These are phyloP conservation scores for Linurgus olivaceus DNA, from an alignment of 2,797 vertebrate genomes.

Conservation along the genomic window DNA sequence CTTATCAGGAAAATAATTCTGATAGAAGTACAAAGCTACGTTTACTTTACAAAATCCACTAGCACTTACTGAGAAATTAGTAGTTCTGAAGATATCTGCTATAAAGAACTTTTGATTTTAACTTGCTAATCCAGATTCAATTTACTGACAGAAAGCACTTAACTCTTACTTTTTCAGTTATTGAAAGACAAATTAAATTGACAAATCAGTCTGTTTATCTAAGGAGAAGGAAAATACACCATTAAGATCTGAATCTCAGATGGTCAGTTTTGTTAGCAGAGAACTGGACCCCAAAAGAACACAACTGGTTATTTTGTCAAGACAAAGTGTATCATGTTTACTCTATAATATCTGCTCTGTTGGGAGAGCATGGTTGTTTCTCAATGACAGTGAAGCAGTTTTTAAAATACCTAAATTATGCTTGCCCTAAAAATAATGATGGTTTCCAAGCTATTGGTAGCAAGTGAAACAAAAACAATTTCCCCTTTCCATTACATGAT, in stretches of 20 bases:
- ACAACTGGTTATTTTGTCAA: neutral
- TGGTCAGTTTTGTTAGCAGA: rapidly evolving
- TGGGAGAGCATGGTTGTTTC: neutral
- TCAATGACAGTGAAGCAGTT: neutral
- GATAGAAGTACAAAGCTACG: neutral
- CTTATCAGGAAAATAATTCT: neutral
- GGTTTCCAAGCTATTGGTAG: neutral
- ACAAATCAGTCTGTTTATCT: neutral
- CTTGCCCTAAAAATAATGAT: neutral
- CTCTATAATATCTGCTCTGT: neutral
- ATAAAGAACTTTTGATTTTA: neutral
- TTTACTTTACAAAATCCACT: neutral
- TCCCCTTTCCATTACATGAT: neutral
- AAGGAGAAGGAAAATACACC: neutral
- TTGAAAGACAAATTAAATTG: neutral
- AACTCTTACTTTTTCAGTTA: neutral
- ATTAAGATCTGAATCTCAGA: neutral
- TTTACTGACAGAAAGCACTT: neutral
- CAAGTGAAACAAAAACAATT: neutral
- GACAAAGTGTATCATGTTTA: neutral
- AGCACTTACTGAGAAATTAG: neutral
- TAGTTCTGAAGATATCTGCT: neutral
- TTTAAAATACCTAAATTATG: neutral
- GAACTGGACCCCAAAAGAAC: neutral
- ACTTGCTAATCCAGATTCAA: neutral